A percentile compares a stretch with the other conserved stretches of the same genome.
These are phyloP conservation scores for Brevimyrus niger DNA, from an alignment of 2,113 vertebrate genomes.

Conservation along the genomic window DNA sequence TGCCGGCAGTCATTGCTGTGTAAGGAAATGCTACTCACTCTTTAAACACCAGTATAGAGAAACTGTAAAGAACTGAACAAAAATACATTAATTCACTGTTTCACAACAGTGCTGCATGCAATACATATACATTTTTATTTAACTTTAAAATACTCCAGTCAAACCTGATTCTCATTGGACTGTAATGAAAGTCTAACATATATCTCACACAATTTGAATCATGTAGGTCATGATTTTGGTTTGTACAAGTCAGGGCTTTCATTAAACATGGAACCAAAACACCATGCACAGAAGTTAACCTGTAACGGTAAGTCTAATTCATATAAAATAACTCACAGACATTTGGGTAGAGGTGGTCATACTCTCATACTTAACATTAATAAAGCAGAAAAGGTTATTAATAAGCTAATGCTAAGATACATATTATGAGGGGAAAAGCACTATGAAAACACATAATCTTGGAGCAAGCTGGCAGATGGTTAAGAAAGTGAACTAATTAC, in stretches of 20 bases:
- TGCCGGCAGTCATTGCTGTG: background rate
- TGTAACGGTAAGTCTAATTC: background rate
- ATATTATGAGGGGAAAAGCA: background rate
- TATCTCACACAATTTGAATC: background rate
- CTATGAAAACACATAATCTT: background rate
- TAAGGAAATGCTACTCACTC: background rate
- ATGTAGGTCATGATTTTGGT: background rate
- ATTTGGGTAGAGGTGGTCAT: background rate
- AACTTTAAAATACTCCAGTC: background rate
- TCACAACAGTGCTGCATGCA: background rate
- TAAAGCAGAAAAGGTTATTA: background rate
- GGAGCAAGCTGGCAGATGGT: background rate
- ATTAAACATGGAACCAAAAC: background rate
- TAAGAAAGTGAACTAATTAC: background rate
- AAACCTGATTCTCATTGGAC: background rate
- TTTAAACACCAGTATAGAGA: background rate
- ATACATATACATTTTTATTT: background rate
- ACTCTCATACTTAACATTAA: background rate
- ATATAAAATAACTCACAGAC: background rate
- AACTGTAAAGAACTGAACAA: background rate
- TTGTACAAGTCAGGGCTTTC: background rate
- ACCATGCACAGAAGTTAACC: background rate
- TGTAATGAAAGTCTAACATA: background rate
- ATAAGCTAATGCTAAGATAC: background rate
- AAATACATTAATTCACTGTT: background rate